A percentile compares a stretch with the other conserved stretches of the same genome.
Evolutionary conservation across 2,888 invertebrate genomes (phyloP).

Genomic region (Griposia aprilina): DNA sequence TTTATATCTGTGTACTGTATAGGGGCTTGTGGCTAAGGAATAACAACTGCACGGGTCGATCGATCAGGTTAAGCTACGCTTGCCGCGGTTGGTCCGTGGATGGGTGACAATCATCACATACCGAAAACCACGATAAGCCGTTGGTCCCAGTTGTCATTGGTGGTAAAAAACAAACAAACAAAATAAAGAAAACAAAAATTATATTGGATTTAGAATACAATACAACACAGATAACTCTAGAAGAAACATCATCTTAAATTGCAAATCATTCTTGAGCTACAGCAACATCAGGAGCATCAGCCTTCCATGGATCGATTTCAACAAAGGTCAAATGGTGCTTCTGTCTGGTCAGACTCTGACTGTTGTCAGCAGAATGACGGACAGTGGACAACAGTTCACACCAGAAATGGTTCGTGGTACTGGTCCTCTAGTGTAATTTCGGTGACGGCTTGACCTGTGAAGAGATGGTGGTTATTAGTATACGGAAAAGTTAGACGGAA

Average conservation of each 20-base stretch:
- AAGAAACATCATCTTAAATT: background rate
- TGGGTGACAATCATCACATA: too few relatives aligned
- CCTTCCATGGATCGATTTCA: conserved; percentile 1
- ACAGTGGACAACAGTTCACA: conserved; percentile 52
- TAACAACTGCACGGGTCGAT: too few relatives aligned
- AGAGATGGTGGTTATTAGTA: background rate
- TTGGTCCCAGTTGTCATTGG: too few relatives aligned
- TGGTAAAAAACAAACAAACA: background rate
- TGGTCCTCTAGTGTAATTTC: conserved; percentile 44
- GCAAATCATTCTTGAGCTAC: background rate
- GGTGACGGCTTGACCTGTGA: conserved; percentile 46
- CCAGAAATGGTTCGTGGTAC: conserved; percentile 20
- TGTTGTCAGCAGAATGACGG: conserved; percentile 38
- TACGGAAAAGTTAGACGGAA: accelerated
- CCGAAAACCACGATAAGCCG: too few relatives aligned
- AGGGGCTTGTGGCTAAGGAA: too few relatives aligned
- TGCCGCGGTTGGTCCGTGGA: too few relatives aligned
- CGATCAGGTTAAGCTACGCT: too few relatives aligned
- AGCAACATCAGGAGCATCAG: background rate
- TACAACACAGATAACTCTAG: background rate
- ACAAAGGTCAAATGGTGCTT: conserved; percentile 50
- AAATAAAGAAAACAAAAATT: background rate
- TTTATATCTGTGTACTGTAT: too few relatives aligned
- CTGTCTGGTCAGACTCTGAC: conserved; percentile 35
- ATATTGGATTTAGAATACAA: background rate